Base-by-base conservation (phyloP, 2,888 invertebrate species). In the Agrilus biguttatus region DNA sequence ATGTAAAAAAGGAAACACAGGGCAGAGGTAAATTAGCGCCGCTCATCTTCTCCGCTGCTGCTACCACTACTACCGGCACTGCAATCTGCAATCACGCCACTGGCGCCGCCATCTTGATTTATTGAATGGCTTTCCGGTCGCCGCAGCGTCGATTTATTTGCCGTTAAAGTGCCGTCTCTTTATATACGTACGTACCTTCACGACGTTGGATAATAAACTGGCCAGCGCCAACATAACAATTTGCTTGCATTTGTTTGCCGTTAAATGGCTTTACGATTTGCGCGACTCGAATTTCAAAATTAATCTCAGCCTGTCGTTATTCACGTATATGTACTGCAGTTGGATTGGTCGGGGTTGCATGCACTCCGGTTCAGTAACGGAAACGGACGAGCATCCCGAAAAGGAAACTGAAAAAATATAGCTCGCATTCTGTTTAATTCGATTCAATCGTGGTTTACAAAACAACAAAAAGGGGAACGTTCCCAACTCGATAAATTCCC, bases 101-200 rank as follows among this genome's bases (percentile, higher is more conserved):
- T 48, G 50, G 50, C 50, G 50, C 48, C 48, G 50, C 47, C 48
- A 47, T 47, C 47, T 49, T 50, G 48, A 50, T 50, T 50, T 50
- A 50, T 45, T 36, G 45, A 49, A 43, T 40, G 41, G 39, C 48
- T 41, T 33, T 28, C 28, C 39, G 40, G 37, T 42, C 39, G 48
- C 43, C 41, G 41, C 28, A 28, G 28, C 28, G 28, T 28, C 28
- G 28, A 28, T 40, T 46, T 45, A 41, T 43, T 45, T 45, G 48
- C 37, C 40, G 37, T 46, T 45, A 45, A 48, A 43, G 45, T 46
- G 41, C 40, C 46, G 37, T 46, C 42, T 46, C 46, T 28, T 28
- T 28, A 28, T 47, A 48, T 40, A 41, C 42, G 41, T 41, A 41
- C 41, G 35, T 45, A 41, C 36, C 36, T 28, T 28, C 28, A 10